Evolutionary conservation across 2,888 invertebrate genomes (phyloP).

Genomic region (Agrochola circellaris): DNA sequence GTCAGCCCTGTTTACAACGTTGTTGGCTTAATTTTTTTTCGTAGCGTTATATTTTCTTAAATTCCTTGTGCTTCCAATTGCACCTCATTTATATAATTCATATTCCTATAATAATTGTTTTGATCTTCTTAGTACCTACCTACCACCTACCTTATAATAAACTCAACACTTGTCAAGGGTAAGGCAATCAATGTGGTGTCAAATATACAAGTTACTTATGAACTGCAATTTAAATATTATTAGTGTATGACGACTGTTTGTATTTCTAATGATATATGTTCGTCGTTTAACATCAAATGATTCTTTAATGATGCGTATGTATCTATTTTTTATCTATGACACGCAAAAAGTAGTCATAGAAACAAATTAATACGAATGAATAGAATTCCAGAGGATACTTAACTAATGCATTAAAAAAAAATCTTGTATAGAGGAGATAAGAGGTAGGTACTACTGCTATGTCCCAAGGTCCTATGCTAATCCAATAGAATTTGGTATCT

Average conservation of each 20-base stretch:
- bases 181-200: constrained; percentile 32
- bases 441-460: background rate
- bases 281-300: constrained; percentile 53
- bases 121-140: too few species aligned
- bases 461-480: background rate
- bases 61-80: background rate
- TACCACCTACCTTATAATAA: background rate
- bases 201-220: constrained; percentile 13
- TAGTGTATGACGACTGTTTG: constrained; percentile 45
- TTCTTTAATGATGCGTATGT: constrained; percentile 47
- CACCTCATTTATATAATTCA: background rate
- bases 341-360: constrained; percentile 47
- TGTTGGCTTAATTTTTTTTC: background rate
- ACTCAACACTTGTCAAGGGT: background rate
- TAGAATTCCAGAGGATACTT: constrained; percentile 26
- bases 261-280: constrained; percentile 36
- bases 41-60: background rate
- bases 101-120: too few species aligned
- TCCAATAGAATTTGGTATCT: background rate
- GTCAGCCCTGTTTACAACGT: background rate
- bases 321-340: constrained; percentile 49
- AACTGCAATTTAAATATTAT: constrained; percentile 39
- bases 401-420: constrained; percentile 6
- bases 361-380: constrained; percentile 48
- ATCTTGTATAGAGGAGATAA: background rate